Evolutionary conservation across 2,888 invertebrate species (phyloP), one percentile per base, ranked within the genome.

Genomic region (Amphipoea lucens): DNA sequence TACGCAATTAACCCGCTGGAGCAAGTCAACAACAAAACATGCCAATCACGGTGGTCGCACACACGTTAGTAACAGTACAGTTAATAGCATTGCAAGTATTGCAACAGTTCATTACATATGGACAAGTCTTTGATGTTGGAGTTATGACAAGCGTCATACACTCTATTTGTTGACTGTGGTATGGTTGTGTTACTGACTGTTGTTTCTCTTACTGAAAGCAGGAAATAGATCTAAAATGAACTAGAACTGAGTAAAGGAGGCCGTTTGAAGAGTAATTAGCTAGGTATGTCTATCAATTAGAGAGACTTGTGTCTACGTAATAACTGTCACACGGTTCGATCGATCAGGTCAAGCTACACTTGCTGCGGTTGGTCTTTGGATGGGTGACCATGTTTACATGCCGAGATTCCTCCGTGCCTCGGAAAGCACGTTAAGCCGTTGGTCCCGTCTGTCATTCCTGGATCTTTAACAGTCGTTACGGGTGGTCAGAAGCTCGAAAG

Each of bases 81-180:
- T 60, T 74, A 83, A 83, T 72, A 54, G 66, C 75, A 42, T 65
- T 63, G 75, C 60, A 85, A 48, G 66, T 72, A 42, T 65, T 63
- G 75, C 60, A 85, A 48, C 73, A 48, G 82, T 76, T 79, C 87
- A 85, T 88, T 79, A 82, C 66, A 68, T 62, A 74, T 73, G 60
- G 29, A 83, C 76, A 60, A 51, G 45, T 57, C 87, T 88, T 88
- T 88, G 88, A 88, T 88, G 87, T 85, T 48, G 11, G 12, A 70
- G 85, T 86, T 83, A 79, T 82, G 87, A 86, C 88, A 84, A 76
- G 71, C 73, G 71, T 68, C 72, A 48, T 76, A 75, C 81, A 75
- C 79, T 82, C 72, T 79, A 81, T 85, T 78, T 81, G 82, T 82
- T 84, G 78, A 78, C 68, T 76, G 68, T 73, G 63, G 71, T 45